Evolutionary conservation across 2,888 invertebrate species (phyloP).

Genomic region (Oscheius sp.): DNA sequence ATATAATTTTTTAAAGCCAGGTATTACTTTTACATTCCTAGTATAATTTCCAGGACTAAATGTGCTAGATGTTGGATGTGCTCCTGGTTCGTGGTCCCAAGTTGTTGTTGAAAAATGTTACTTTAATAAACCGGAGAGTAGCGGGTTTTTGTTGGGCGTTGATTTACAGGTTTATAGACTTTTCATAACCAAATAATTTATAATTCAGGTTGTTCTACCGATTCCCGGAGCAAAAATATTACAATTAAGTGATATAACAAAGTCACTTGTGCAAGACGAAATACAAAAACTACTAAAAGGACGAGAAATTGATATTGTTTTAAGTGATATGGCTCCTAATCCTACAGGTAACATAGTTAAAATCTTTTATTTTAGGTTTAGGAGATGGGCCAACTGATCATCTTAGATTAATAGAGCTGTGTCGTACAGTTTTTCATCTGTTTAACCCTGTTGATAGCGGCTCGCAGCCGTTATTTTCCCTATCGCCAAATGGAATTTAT

Average conservation of each 20-base stretch:
- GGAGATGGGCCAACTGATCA: conserved; percentile 60
- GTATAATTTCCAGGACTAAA: conserved; percentile 37
- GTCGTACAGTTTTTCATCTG: conserved; percentile 50
- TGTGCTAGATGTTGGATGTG: conserved; percentile 65
- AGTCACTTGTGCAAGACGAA: conserved; percentile 42
- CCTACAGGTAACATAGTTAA: conserved; percentile 56
- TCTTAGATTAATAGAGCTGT: conserved; percentile 58
- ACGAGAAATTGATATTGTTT: conserved; percentile 58
- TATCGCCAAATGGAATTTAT: conserved; percentile 53
- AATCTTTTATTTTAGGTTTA: conserved; percentile 19
- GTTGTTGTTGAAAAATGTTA: conserved; percentile 55
- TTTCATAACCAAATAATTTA: background rate
- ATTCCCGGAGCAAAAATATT: conserved; percentile 64
- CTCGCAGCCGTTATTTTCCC: conserved; percentile 36
- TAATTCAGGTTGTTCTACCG: conserved; percentile 58
- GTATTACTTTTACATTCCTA: no score
- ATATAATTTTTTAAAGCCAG: conserved; percentile 51
- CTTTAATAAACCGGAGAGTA: background rate
- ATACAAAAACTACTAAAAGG: conserved; percentile 46
- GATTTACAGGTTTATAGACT: conserved; percentile 57
- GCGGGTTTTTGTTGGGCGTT: conserved; percentile 60
- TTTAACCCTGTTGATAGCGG: conserved; percentile 28
- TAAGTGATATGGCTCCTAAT: conserved; percentile 70
- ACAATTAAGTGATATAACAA: conserved; percentile 57
- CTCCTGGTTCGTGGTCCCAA: conserved; percentile 70